Conservation (phyloP, 2,797 vertebrate genomes). For the Ambastaia sidthimunki region DNA sequence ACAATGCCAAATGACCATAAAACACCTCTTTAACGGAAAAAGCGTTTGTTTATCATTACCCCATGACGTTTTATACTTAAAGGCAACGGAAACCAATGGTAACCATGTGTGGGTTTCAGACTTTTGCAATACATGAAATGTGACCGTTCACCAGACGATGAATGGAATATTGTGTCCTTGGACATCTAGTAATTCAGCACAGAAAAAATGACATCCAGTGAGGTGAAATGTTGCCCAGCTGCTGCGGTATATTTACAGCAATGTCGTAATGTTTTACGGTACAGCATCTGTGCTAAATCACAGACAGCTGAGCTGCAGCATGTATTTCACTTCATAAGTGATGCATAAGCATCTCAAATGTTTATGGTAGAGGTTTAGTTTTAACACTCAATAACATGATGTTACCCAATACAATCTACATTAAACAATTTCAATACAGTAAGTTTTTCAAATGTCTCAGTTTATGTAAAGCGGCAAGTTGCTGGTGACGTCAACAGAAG, state of each 20-base stretch:
- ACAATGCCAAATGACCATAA: neutral
- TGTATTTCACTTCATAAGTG: neutral
- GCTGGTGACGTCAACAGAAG: too few relatives aligned
- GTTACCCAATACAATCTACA: too few relatives aligned
- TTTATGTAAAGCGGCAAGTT: too few relatives aligned
- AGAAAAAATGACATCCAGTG: neutral
- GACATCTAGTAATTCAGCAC: neutral
- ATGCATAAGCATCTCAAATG: neutral
- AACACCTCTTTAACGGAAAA: neutral
- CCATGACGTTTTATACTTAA: neutral
- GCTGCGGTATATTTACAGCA: neutral
- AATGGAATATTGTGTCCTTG: slow-evolving; percentile 12
- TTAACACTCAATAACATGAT: neutral
- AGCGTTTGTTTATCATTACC: slow-evolving; percentile 3
- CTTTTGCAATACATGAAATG: slow-evolving; percentile 1
- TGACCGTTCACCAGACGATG: neutral
- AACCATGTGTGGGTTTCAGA: neutral
- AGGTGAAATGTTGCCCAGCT: too few relatives aligned
- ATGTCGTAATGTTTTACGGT: neutral
- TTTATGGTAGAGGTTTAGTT: neutral
- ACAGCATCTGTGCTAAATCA: neutral
- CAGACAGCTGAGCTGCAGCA: neutral
- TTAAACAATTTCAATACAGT: too few relatives aligned
- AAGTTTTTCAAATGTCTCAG: too few relatives aligned
- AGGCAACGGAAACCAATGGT: neutral